Conservation (phyloP, 2,888 invertebrate species). For the Eristalis arbustorum region DNA sequence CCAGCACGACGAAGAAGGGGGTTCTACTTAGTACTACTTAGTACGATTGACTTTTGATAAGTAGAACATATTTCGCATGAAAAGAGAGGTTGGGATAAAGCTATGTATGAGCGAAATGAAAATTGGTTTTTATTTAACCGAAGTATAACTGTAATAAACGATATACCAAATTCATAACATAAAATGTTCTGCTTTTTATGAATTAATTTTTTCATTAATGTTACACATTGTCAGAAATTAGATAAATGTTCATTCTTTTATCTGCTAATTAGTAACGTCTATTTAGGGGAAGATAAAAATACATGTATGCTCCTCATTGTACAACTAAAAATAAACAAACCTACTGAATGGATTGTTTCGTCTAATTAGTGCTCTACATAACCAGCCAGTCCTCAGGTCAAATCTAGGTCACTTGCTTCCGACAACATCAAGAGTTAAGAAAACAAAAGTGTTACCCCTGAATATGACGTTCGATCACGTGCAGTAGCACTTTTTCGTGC, state of each 20-base stretch:
- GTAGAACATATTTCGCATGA: too few relatives aligned
- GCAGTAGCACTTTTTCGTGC: background rate
- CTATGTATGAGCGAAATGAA: too few relatives aligned
- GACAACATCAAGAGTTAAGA: conserved; percentile 46
- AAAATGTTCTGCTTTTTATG: too few relatives aligned
- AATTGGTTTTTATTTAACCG: too few relatives aligned
- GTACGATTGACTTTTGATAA: too few relatives aligned
- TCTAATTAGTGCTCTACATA: background rate
- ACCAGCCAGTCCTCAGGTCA: background rate
- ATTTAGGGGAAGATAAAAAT: background rate
- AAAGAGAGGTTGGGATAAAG: too few relatives aligned
- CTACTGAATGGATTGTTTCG: background rate
- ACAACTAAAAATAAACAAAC: background rate
- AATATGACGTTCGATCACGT: conserved; percentile 50
- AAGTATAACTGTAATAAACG: too few relatives aligned
- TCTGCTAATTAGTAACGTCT: background rate
- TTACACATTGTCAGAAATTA: background rate
- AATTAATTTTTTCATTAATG: too few relatives aligned
- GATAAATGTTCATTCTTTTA: background rate
- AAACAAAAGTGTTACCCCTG: conserved; percentile 40
- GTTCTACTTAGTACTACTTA: too few relatives aligned
- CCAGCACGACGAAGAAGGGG: too few relatives aligned
- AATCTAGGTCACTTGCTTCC: conserved; percentile 46
- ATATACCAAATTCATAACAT: too few relatives aligned
- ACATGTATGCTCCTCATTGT: background rate